A percentile compares a stretch with the other conserved stretches of the same genome.
Evolutionary conservation across 1,140 invertebrate species (phyloP).

Genomic region (Halictus rubicundus): DNA sequence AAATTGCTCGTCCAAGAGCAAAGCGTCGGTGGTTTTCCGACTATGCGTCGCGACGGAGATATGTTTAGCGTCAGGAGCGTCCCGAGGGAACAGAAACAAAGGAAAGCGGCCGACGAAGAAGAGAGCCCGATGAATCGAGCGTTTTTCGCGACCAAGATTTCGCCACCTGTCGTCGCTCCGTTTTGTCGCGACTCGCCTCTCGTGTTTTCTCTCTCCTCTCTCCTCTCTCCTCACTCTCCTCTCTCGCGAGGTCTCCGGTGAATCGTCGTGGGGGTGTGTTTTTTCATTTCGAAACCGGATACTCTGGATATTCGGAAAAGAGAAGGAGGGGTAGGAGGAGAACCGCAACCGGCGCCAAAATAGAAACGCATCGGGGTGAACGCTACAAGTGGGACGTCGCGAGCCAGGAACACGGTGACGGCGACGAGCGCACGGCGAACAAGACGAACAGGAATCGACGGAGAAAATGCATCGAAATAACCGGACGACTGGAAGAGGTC

Average conservation of each 20-base stretch:
- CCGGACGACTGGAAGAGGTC: slow-evolving; percentile 70
- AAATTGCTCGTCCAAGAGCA: no score
- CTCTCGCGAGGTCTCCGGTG: no score
- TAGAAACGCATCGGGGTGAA: slow-evolving; percentile 59
- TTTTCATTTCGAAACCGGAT: slow-evolving; percentile 48
- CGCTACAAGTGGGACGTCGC: slow-evolving; percentile 59
- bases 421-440: slow-evolving; percentile 34
- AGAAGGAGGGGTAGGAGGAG: neutral
- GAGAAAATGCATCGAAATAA: slow-evolving; percentile 65
- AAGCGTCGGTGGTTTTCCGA: no score
- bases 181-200: neutral
- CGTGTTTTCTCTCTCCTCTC: no score
- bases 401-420: slow-evolving; percentile 27
- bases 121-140: no score
- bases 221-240: no score
- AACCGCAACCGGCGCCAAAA: slow-evolving; percentile 61
- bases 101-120: no score
- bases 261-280: slow-evolving; percentile 14
- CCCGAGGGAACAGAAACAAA: neutral
- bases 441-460: slow-evolving; percentile 43
- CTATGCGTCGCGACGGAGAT: no score
- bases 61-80: neutral
- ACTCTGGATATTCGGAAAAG: slow-evolving; percentile 19
- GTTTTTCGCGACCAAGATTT: slow-evolving; percentile 27
- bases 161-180: slow-evolving; percentile 35